These are phyloP conservation scores for Scortum barcoo DNA, from an alignment of 2,113 vertebrate genomes.

Conservation along the genomic window DNA sequence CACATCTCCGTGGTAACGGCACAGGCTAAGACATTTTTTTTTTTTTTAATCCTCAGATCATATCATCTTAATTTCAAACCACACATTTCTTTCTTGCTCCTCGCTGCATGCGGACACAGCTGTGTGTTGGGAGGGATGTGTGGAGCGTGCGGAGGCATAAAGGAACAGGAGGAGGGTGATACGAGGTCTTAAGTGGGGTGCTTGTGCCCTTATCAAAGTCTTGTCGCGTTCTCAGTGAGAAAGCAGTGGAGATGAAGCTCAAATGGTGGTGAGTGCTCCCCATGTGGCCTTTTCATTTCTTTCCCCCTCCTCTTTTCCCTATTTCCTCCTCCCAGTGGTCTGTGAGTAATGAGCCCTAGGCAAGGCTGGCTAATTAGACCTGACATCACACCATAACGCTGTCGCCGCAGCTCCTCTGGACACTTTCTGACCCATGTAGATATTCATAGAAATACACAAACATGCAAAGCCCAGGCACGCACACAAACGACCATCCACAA, in stretches of 20 bases:
- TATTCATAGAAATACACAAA: slow-evolving; percentile 44
- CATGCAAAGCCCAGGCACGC: not conserved
- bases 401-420: slow-evolving; percentile 50
- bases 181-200: slow-evolving; percentile 44
- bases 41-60: not conserved
- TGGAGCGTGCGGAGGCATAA: slow-evolving; percentile 6
- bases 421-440: slow-evolving; percentile 41
- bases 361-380: slow-evolving; percentile 79
- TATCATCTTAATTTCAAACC: slow-evolving; percentile 31
- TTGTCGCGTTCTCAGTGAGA: slow-evolving; percentile 46
- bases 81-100: slow-evolving; percentile 5
- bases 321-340: slow-evolving; percentile 58
- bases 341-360: slow-evolving; percentile 79
- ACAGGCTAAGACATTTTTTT: not conserved
- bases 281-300: slow-evolving; percentile 62
- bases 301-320: slow-evolving; percentile 10
- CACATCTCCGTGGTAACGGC: slow-evolving; percentile 44
- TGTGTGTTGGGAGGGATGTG: slow-evolving; percentile 10
- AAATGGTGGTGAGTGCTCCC: slow-evolving; percentile 55
- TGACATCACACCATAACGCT: slow-evolving; percentile 75
- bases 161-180: slow-evolving; percentile 38
- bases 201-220: slow-evolving; percentile 73
- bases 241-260: slow-evolving; percentile 47
- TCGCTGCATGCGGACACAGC: slow-evolving; percentile 36
- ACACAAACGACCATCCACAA: not conserved